Percentiles rank a stretch among this genome's conserved stretches.
These are phyloP conservation scores for Carcina quercana DNA, from an alignment of 2,888 invertebrate genomes.

Conservation along the genomic window DNA sequence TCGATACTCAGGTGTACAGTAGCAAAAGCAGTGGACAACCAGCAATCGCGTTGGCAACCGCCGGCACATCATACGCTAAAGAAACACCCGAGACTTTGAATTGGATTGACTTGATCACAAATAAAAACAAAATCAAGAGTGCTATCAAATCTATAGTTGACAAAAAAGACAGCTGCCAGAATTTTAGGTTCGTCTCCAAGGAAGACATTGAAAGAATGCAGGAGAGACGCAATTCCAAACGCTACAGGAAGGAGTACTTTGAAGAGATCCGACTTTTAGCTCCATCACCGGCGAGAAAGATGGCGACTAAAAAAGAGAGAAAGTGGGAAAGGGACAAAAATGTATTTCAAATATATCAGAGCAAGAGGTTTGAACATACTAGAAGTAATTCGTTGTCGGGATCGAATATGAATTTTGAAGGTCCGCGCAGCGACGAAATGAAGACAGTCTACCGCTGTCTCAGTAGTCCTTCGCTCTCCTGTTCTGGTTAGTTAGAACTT, in stretches of 20 bases:
- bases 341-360: constrained; percentile 33
- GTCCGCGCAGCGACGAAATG: constrained; percentile 36
- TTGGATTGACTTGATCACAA: constrained; percentile 24
- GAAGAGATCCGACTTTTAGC: constrained; percentile 27
- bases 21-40: too few relatives aligned
- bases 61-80: too few relatives aligned
- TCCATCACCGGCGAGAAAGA: constrained; percentile 27
- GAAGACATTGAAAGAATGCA: constrained; percentile 13
- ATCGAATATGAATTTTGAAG: constrained; percentile 15
- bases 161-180: constrained; percentile 14
- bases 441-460: constrained; percentile 48
- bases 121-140: too few relatives aligned
- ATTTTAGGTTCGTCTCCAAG: constrained; percentile 15
- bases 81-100: too few relatives aligned
- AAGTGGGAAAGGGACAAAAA: constrained; percentile 26
- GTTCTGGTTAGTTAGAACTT: constrained; percentile 48
- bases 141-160: constrained; percentile 27
- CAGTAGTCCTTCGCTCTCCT: constrained; percentile 41
- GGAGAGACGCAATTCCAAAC: constrained; percentile 12
- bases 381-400: constrained; percentile 30
- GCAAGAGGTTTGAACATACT: constrained; percentile 22
- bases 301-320: constrained; percentile 24
- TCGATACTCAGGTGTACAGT: too few relatives aligned
- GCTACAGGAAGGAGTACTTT: constrained; percentile 25
- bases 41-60: too few relatives aligned